A percentile compares a stretch with the other conserved stretches of the same genome.
phyloP scores from a whole-genome alignment of 1,140 invertebrate genomes.

The Dendrolimus kikuchii region DNA sequence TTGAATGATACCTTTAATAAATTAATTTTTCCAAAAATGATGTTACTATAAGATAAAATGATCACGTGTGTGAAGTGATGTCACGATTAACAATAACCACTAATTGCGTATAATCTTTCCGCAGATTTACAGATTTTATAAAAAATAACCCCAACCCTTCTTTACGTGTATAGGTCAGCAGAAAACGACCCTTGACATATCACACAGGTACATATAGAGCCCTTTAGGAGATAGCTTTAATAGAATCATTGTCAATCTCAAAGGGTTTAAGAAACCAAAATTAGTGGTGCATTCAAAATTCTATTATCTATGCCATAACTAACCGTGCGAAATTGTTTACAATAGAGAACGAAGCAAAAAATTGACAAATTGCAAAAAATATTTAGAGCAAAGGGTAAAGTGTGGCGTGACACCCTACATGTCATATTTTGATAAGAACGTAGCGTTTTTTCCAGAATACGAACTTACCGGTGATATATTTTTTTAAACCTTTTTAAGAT shows the following conservation, averaged over 20 bases:
- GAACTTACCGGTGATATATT: background rate
- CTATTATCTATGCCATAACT: conserved; percentile 45
- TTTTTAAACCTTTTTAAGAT: too few relatives aligned
- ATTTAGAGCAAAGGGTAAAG: conserved; percentile 38
- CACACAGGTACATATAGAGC: conserved; percentile 43
- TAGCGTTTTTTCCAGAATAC: conserved; percentile 10
- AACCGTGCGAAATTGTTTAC: conserved; percentile 65
- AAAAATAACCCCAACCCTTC: conserved; percentile 34
- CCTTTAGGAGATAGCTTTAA: conserved; percentile 37
- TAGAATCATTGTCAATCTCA: conserved; percentile 29
- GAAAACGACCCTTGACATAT: conserved; percentile 33
- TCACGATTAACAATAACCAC: conserved; percentile 31
- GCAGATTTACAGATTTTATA: conserved; percentile 35
- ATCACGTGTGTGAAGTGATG: background rate
- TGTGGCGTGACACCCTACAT: conserved; percentile 30
- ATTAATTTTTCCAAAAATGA: too few relatives aligned
- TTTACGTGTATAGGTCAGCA: background rate
- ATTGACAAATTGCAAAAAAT: conserved; percentile 33
- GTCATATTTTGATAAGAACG: conserved; percentile 29
- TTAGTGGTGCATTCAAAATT: conserved; percentile 60
- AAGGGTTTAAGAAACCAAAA: conserved; percentile 55
- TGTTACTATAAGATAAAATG: background rate
- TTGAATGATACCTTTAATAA: too few relatives aligned
- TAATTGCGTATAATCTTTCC: conserved; percentile 41
- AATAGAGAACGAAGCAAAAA: conserved; percentile 26